phyloP scores from a whole-genome alignment of 2,113 vertebrate species.

The Vulpes lagopus region DNA sequence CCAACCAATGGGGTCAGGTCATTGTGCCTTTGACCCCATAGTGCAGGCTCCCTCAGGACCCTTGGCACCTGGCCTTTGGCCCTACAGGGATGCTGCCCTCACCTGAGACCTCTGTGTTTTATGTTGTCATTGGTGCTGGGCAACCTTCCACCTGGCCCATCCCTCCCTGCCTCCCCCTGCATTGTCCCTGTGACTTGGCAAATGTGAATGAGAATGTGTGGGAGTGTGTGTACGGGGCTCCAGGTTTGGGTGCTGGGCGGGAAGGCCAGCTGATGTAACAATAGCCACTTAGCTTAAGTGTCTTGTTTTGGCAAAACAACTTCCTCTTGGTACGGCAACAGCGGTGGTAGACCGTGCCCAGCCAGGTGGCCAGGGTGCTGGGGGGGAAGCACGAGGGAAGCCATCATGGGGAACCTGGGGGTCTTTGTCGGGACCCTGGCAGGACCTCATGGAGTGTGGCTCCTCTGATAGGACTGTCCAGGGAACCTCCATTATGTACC shows the following conservation, averaged over 20 bases:
- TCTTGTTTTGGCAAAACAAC: conserved; percentile 66
- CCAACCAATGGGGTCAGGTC: neutral
- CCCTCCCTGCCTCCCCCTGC: neutral
- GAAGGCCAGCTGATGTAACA: conserved; percentile 51
- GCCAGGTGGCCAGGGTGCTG: neutral
- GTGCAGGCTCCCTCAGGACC: neutral
- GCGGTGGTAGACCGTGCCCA: neutral
- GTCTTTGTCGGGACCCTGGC: neutral
- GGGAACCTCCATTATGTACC: no score
- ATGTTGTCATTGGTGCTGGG: neutral
- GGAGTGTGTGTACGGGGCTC: neutral
- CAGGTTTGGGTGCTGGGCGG: neutral
- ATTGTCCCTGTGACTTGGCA: conserved; percentile 19
- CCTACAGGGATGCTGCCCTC: neutral
- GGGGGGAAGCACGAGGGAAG: neutral
- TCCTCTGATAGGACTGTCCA: neutral
- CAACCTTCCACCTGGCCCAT: neutral
- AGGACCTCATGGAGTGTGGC: neutral
- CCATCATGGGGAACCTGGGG: neutral
- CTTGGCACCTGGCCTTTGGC: neutral
- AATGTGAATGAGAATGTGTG: neutral
- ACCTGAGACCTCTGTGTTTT: neutral
- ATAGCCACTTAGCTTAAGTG: conserved; percentile 69
- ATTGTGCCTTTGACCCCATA: neutral
- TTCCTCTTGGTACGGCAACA: conserved; percentile 57